Conservation (phyloP, 2,113 vertebrate genomes). For the Neofelis nebulosa region DNA sequence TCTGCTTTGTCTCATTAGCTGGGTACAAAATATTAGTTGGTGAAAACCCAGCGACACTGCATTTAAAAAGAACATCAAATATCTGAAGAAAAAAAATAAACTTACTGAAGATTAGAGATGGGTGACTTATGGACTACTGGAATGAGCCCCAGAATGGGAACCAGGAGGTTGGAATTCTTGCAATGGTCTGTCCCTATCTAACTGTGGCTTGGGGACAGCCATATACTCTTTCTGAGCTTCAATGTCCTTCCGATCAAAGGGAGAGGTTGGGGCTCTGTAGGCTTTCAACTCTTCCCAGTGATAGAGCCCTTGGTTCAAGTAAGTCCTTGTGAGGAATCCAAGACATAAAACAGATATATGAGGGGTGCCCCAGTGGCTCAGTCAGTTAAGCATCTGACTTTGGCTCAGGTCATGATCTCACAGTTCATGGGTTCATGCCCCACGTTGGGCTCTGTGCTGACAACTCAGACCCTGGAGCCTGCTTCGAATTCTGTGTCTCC, state of each 20-base stretch:
- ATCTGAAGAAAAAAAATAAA: background rate
- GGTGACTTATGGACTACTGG: fast-evolving
- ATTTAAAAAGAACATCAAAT: background rate
- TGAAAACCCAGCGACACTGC: background rate
- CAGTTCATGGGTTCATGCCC: too few relatives aligned
- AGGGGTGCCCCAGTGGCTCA: too few relatives aligned
- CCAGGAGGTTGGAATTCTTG: background rate
- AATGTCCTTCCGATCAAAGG: background rate
- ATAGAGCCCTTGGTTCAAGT: background rate
- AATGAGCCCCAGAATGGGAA: background rate
- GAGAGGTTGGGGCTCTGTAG: background rate
- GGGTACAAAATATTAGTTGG: background rate
- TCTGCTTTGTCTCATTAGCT: background rate
- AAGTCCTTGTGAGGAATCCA: background rate
- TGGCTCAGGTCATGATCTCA: too few relatives aligned
- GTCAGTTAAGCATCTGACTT: too few relatives aligned
- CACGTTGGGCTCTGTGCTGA: too few relatives aligned
- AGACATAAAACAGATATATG: background rate
- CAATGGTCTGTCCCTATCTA: background rate
- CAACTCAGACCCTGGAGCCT: too few relatives aligned
- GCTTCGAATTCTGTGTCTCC: too few relatives aligned
- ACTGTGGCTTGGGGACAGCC: background rate
- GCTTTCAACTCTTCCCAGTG: background rate
- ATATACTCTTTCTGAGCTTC: background rate
- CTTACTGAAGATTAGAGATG: background rate